These are phyloP conservation scores for Helostoma temminkii DNA, from an alignment of 2,797 vertebrate species.

Conservation along the genomic window DNA sequence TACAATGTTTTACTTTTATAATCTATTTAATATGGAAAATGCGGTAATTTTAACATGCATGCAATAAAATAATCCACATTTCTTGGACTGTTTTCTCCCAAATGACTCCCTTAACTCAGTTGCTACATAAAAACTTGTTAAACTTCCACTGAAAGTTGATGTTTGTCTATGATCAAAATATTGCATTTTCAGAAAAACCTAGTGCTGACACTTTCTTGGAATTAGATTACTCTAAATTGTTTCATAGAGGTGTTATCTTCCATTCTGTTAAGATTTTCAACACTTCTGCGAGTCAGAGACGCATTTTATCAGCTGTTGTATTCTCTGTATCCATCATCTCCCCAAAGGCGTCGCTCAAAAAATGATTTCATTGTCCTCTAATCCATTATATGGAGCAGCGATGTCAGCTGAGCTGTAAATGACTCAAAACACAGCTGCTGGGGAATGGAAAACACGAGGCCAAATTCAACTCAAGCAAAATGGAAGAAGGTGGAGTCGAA, in stretches of 20 bases:
- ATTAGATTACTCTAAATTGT: slow-evolving; percentile 28
- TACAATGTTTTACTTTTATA: background rate
- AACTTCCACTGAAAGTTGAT: slow-evolving; percentile 1
- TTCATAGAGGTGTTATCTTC: slow-evolving; percentile 38
- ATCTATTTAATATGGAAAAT: background rate
- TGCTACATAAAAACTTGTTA: background rate
- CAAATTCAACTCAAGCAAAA: slow-evolving; percentile 69
- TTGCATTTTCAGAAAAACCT: slow-evolving; percentile 3
- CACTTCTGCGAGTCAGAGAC: slow-evolving; percentile 46
- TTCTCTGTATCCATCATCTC: slow-evolving; percentile 65
- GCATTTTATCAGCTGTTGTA: slow-evolving; percentile 67
- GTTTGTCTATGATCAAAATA: background rate
- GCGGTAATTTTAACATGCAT: background rate
- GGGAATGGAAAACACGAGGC: slow-evolving; percentile 70
- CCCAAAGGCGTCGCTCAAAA: slow-evolving; percentile 61
- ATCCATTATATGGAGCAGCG: slow-evolving; percentile 76
- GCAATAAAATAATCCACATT: slow-evolving; percentile 1
- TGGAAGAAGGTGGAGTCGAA: slow-evolving; percentile 68
- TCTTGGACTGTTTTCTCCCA: background rate
- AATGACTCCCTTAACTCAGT: slow-evolving; percentile 6
- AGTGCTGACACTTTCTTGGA: slow-evolving; percentile 12
- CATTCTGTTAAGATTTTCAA: slow-evolving; percentile 47
- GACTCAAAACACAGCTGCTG: slow-evolving; percentile 85
- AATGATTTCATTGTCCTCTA: slow-evolving; percentile 75
- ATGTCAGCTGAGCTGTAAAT: slow-evolving; percentile 86